Evolutionary conservation across 2,797 vertebrate species (phyloP).

Genomic region (Aldrovandia affinis): DNA sequence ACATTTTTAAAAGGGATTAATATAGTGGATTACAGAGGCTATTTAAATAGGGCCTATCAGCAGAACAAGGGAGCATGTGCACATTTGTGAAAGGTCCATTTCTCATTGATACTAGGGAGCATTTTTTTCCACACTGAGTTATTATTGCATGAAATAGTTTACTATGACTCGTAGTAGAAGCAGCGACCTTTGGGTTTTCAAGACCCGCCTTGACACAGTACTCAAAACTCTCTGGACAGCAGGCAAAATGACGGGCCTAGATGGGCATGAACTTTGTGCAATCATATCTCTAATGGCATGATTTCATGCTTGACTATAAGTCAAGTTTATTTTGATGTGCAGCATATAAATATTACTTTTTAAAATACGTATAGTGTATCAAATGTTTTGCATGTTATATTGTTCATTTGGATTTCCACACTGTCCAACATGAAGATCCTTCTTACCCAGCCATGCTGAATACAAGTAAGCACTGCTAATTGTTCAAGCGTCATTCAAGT

Average conservation of each 20-base stretch:
- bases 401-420: not conserved
- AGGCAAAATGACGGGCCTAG: no score
- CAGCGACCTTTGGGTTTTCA: not conserved
- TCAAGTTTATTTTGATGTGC: no score
- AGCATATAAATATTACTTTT: no score
- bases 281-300: not conserved
- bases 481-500: not conserved
- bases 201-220: not conserved
- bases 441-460: not conserved
- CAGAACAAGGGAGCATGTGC: not conserved
- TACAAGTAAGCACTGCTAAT: not conserved
- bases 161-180: not conserved
- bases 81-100: not conserved
- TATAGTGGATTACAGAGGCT: not conserved
- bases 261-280: not conserved
- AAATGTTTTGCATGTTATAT: not conserved
- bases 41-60: not conserved
- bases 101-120: no score
- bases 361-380: no score
- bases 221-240: no score
- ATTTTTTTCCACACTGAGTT: not conserved
- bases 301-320: not conserved
- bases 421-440: not conserved
- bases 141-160: not conserved
- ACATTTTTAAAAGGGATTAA: no score